Evolutionary conservation across 2,888 invertebrate genomes (phyloP), one percentile per base, ranked within the genome.

Genomic region (Ormia ochracea): DNA sequence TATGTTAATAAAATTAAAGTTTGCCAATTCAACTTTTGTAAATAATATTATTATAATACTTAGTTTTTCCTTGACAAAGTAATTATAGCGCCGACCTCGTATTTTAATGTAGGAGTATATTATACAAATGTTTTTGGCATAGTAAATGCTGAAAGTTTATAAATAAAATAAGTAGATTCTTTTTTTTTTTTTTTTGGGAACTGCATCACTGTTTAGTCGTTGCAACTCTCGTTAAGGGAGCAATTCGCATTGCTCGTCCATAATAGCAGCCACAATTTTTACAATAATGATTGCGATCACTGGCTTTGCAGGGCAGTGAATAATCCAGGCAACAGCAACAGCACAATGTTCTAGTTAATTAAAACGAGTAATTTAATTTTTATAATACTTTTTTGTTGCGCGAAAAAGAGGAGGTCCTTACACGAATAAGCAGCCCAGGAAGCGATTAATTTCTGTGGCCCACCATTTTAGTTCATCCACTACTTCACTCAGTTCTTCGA

Each of bases 221-320:
- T 70, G 69, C 38, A 3, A 65, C 41, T 33, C 41, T 77, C 59
- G 83, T 83, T 21, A 87, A 82, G 7, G 86, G 85, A 3, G 82
- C 75, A 56, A 85, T 83, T 70, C 87, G 86, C 86, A 88, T 86
- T 65, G 85, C 84, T 28, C 89, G 85, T 3, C 89, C 89, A 82
- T 88, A 88, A 83, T 87, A 89, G 76, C 88, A 88, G 77, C 88
- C 88, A 66, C 89, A 89, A 69, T 89, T 87, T 81, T 85, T 86
- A 43, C 89, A 89, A 70, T 89, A 89, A 84, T 89, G 89, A 79
- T 88, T 89, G 19, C 84, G 85, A 79, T 89, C 89, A 21, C 87
- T 86, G 72, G 88, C 85, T 80, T 85, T 86, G 70, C 87, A 89
- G 69, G 88, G 88, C 78, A 86, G 81, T 45, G 82, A 81, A 69